Base-by-base conservation (phyloP, 1,140 invertebrate species). In the Cydia splendana region DNA sequence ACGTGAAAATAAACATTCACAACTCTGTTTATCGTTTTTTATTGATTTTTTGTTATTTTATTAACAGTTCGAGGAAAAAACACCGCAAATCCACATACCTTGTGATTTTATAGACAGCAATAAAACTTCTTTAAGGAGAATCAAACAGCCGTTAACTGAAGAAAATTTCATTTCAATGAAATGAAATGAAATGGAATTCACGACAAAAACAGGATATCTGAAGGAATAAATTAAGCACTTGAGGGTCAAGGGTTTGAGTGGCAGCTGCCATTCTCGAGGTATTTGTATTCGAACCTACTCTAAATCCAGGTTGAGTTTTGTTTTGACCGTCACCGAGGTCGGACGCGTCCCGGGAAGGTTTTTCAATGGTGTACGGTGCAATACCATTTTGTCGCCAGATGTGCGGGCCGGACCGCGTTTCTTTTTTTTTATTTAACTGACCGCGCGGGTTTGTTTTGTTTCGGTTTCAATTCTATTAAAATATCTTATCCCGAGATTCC, bases 101-200 rank as follows among this genome's bases (percentile, higher is more conserved):
- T 30, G 34, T 42, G 34, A 71, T 71, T 71, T 71, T 71, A 71
- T 71, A 42, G 67, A 71, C 67, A 24, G 34, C 13, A 45, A 38
- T 71, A 71, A 71, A 71, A 71, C 67, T 71, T 42, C 24, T 38
- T 38, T 45, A 42, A 2, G 4, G n/a, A 71, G 7, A 71, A 71
- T 71, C 67, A 71, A 71, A 45, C 67, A 71, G 67, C 18, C 67
- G 67, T 71, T 71, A 71, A 71, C 67, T 71, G 13, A 12, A 45
- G 30, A 15, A 18, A n/a, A 20, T 45, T 42, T 42, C 7, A 42
- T 71, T 71, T 71, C 38, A 38, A 20, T 71, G 38, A 71, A 24
- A 9, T 34, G 4, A 13, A 38, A 20, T 71, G 38, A 71, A 24
- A 9, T 34, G 4, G 28, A 38, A 69, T 69, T 34, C 6, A 34